Evolutionary conservation across 2,797 vertebrate genomes (phyloP).

Genomic region (Rhinogobio ventralis): DNA sequence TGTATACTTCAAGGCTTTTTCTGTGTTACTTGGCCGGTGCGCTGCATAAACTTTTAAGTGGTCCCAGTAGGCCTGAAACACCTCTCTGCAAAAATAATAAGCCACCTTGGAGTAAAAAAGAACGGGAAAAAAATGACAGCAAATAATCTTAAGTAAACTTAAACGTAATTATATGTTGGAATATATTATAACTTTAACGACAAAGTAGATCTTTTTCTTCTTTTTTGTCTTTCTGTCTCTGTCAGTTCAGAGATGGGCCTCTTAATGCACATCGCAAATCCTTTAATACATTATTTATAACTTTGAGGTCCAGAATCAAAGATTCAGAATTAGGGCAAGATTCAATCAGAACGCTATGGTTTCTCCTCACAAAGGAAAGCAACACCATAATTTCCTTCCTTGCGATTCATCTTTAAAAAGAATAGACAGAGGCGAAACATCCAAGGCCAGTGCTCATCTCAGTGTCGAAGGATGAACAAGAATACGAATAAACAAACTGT

Average conservation of each 20-base stretch:
- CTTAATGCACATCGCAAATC: constrained; percentile 77
- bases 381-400: constrained; percentile 59
- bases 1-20: constrained; percentile 97
- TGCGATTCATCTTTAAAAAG: neutral
- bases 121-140: constrained; percentile 67
- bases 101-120: constrained; percentile 81
- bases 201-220: constrained; percentile 73
- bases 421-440: constrained; percentile 21
- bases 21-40: constrained; percentile 93
- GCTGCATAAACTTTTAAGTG: constrained; percentile 95
- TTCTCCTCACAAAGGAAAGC: constrained; percentile 69
- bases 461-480: neutral
- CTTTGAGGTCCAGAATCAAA: constrained; percentile 79
- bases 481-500: constrained; percentile 8
- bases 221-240: constrained; percentile 54
- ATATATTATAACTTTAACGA: constrained; percentile 74
- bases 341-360: constrained; percentile 73
- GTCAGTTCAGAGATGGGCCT: constrained; percentile 71
- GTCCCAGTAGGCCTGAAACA: constrained; percentile 87
- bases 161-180: constrained; percentile 77
- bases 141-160: constrained; percentile 76
- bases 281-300: constrained; percentile 84
- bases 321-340: constrained; percentile 74
- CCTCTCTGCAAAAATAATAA: constrained; percentile 88
- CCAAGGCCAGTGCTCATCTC: constrained; percentile 17